Conservation (phyloP, 2,888 invertebrate genomes). For the Unio delphinus region DNA sequence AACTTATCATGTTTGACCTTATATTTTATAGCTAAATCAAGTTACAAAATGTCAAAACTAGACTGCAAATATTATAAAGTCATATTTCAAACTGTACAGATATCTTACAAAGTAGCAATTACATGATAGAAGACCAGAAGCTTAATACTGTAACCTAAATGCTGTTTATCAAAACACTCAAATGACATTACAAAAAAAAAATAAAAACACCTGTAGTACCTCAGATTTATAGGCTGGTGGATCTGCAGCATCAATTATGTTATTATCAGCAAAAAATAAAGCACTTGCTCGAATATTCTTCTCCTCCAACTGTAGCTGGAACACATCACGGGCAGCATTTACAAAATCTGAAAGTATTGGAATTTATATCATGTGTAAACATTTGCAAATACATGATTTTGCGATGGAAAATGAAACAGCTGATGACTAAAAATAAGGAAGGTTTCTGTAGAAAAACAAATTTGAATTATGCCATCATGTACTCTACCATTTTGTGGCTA, state of each 20-base stretch:
- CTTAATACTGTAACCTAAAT: no score
- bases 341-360: constrained; percentile 56
- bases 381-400: no score
- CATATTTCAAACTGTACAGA: background rate
- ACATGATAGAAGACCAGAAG: no score
- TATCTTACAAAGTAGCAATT: background rate
- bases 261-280: constrained; percentile 43
- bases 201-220: constrained; percentile 13
- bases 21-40: no score
- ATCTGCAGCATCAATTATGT: constrained; percentile 38
- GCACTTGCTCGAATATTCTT: constrained; percentile 38
- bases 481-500: no score
- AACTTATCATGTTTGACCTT: no score
- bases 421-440: no score
- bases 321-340: constrained; percentile 52
- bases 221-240: constrained; percentile 44
- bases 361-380: background rate
- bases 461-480: no score
- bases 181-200: background rate
- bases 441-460: no score
- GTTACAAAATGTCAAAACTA: no score
- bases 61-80: background rate
- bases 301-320: constrained; percentile 50
- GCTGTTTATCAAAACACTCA: no score
- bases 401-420: no score